Base-by-base conservation (phyloP, 2,888 invertebrate species). In the Eurois occulta region DNA sequence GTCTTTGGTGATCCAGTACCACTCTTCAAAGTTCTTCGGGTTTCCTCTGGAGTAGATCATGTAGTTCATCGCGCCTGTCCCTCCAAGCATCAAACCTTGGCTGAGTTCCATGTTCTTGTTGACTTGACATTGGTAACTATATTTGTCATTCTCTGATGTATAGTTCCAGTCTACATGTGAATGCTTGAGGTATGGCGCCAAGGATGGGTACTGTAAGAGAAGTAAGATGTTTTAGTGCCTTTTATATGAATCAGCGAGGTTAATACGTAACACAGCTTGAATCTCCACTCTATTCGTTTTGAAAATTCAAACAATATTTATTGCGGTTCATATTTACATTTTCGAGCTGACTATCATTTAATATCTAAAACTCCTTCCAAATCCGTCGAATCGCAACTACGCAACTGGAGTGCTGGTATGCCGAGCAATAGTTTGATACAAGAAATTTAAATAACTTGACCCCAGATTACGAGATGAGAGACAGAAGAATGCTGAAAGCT, bases 31-130 rank as follows among this genome's bases (percentile, higher is more conserved):
- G 43, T 72, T 79, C 2, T 60, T 11, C 4, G 68, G 38, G 41
- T 84, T 58, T 28, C 88, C 88, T 75, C 77, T 67, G 3, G 88
- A 81, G 60, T 84, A 84, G 7, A 83, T 0, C 78, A 87, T 79
- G 41, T 72, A 78, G 46, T 82, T 77, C 7, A 81, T n/a, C 1
- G 75, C 70, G 16, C 83, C 58, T 13, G 86, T 64, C 55, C 87
- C 88, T 35, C 88, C 86, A 46, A 87, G 72, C 82, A 86, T 83
- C 43, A 69, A 69, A 0, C 86, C 86, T 62, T 75, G 32, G 6
- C 64, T 48, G 11, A 85, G 65, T 1, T 77, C n/a, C 1, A 67
- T 13, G 0, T 48, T 64, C 13, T 80, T 64, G 0, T 48, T 28
- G 11, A 48, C 55, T 10, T 81, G 72, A 13, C 83, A 79, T 32